phyloP scores from a whole-genome alignment of 2,888 invertebrate genomes.

The Apamea anceps region DNA sequence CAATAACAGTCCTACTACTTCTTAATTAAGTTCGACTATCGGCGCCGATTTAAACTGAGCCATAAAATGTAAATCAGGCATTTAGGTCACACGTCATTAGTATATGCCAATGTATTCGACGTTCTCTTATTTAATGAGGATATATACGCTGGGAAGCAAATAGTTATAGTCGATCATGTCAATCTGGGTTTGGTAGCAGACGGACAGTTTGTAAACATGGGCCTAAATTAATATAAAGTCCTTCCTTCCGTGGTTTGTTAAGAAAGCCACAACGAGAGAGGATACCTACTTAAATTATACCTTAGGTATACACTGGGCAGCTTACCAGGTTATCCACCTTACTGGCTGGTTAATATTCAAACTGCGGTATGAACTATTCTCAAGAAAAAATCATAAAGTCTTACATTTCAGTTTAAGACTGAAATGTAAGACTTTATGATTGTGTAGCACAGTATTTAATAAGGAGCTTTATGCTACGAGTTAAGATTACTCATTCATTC shows the following conservation, averaged over 20 bases:
- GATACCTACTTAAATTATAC: no score
- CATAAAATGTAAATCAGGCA: slow-evolving; percentile 50
- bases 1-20: slow-evolving; percentile 39
- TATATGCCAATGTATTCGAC: slow-evolving; percentile 52
- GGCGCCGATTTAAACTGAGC: slow-evolving; percentile 54
- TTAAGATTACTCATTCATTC: no score
- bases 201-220: neutral
- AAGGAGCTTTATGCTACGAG: no score
- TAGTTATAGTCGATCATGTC: slow-evolving; percentile 19
- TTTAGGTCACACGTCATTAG: slow-evolving; percentile 65
- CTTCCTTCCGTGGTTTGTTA: neutral
- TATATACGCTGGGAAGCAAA: slow-evolving; percentile 30
- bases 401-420: no score
- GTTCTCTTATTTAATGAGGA: slow-evolving; percentile 58
- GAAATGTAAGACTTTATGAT: no score
- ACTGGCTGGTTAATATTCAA: no score
- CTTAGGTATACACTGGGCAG: no score
- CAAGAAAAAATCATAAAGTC: no score
- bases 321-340: no score
- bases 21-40: slow-evolving; percentile 56
- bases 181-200: slow-evolving; percentile 7
- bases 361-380: no score
- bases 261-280: neutral
- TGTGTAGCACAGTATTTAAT: no score
- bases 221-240: neutral